phyloP scores from a whole-genome alignment of 2,113 vertebrate species.

The Acrocephalus kingi region DNA sequence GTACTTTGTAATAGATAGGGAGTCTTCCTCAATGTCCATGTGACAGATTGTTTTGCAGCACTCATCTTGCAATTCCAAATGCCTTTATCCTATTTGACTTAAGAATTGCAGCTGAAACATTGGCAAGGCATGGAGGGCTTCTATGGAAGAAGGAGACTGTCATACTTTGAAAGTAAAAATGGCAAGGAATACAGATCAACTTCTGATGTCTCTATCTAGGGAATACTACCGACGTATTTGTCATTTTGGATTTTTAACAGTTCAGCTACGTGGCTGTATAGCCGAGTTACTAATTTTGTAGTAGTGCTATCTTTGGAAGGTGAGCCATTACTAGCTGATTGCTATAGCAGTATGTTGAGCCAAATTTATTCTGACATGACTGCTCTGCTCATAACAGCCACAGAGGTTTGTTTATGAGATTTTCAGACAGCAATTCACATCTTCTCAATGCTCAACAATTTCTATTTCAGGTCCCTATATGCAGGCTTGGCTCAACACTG shows the following conservation, averaged over 20 bases:
- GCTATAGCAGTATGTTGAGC: background rate
- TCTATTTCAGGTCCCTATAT: background rate
- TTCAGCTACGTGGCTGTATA: background rate
- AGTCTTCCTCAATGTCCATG: accelerated
- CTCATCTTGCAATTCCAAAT: background rate
- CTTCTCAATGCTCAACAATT: background rate
- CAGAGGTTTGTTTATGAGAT: background rate
- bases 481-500: background rate
- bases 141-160: background rate
- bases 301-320: background rate
- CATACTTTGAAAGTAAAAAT: background rate
- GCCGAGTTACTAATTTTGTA: background rate
- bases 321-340: background rate
- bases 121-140: background rate
- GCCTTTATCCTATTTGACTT: background rate
- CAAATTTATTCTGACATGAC: background rate
- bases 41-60: background rate
- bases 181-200: background rate
- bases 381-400: background rate
- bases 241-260: background rate
- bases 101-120: background rate
- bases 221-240: background rate
- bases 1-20: background rate
- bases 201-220: background rate
- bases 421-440: background rate